phyloP scores from a whole-genome alignment of 2,888 invertebrate genomes.

The Eumerus sabulonum region DNA sequence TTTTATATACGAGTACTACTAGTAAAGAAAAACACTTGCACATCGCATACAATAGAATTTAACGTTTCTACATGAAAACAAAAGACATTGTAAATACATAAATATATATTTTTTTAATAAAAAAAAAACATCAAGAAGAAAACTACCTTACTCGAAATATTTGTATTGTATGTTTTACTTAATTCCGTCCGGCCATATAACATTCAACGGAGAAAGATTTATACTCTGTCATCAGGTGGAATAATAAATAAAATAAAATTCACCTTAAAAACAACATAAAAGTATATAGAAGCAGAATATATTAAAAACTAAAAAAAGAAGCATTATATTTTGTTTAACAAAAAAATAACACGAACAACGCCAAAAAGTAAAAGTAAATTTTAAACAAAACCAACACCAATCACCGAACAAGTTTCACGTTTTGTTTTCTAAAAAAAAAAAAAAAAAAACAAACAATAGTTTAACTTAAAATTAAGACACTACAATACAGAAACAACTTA shows the following conservation, averaged over 20 bases:
- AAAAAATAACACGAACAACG: slow-evolving; percentile 12
- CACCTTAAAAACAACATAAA: slow-evolving; percentile 7
- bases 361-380: slow-evolving; percentile 2
- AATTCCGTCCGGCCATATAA: slow-evolving; percentile 62
- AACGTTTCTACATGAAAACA: slow-evolving; percentile 40
- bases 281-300: slow-evolving; percentile 44
- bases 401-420: slow-evolving; percentile 27
- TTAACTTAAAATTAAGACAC: no score
- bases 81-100: slow-evolving; percentile 30
- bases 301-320: slow-evolving; percentile 25
- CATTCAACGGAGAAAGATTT: slow-evolving; percentile 47
- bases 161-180: slow-evolving; percentile 57
- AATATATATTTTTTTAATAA: slow-evolving; percentile 53
- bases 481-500: slow-evolving; percentile 11
- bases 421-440: slow-evolving; percentile 29
- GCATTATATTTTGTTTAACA: slow-evolving; percentile 41
- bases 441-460: slow-evolving; percentile 23
- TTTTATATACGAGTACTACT: slow-evolving; percentile 41
- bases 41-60: slow-evolving; percentile 58
- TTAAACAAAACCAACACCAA: slow-evolving; percentile 47
- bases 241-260: slow-evolving; percentile 3
- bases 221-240: slow-evolving; percentile 33
- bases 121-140: no score
- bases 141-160: slow-evolving; percentile 25
- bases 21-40: slow-evolving; percentile 31